Evolutionary conservation across 2,888 invertebrate species (phyloP), one percentile per base, ranked within the genome.

Genomic region (Aleiodes leptofemur): DNA sequence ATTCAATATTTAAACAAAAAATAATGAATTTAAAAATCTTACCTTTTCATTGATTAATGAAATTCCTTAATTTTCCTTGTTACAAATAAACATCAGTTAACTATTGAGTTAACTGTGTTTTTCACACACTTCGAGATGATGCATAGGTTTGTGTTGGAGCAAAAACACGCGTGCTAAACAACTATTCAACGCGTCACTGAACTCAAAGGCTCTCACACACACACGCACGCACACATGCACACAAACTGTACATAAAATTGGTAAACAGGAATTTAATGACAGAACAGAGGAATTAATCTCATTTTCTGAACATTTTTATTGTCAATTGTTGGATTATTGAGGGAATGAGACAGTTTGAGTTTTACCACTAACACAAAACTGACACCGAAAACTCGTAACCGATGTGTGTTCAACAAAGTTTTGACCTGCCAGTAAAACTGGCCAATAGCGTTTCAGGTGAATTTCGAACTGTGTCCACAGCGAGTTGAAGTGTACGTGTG

Each of bases 361-460:
- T 34, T 59, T 23, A 23, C n/a, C 23, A 64, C 38, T 61, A 13
- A 38, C 14, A 14, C 16, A n/a, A 68, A 51, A 50, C 68, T 68
- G 68, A 68, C 66, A 77, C 79, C 76, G 76, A 76, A 74, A 73
- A 55, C 61, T 7, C 23, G 72, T 82, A 81, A 82, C 80, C 84
- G 85, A 85, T 80, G 84, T 80, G 84, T 82, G 43, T 8, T 43
- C 43, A 43, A 77, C 79, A 82, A 85, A 82, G 80, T 84, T 83
- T 86, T 86, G 86, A 86, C 86, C 86, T 83, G 86, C 82, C 84
- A 82, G 81, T 68, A 69, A 79, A 81, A 83, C 83, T 82, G 82
- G 81, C 86, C 86, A 86, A 86, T 86, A 73, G 82, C 75, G 75
- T 73, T 74, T 82, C 82, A 82, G 83, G 78, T 81, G 80, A 79